A percentile compares a stretch with the other conserved stretches of the same genome.
Conservation (phyloP, 2,797 vertebrate species). For the Botia almorhae region DNA sequence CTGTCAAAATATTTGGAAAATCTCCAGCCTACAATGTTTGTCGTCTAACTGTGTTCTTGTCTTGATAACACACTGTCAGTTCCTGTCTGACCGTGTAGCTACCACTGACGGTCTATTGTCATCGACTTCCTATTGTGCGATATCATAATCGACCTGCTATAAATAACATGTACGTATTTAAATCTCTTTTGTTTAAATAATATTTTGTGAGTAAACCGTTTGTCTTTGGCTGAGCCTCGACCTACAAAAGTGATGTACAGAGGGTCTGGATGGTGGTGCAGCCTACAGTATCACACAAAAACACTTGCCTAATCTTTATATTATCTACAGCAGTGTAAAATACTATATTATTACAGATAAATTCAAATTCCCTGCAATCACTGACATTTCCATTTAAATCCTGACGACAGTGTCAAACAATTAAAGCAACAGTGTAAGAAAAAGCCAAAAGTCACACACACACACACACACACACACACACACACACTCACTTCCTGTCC, state of each 20-base stretch:
- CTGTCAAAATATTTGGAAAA: no score
- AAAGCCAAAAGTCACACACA: not conserved
- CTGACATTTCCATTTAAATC: not conserved
- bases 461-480: conserved; percentile 28
- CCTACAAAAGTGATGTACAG: not conserved
- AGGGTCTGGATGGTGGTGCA: no score
- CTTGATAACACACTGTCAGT: not conserved
- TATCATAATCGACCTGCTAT: no score
- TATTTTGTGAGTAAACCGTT: not conserved
- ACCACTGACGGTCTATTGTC: no score
- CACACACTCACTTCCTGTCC: conserved; percentile 22
- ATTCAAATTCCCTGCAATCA: not conserved
- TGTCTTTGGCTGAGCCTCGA: no score
- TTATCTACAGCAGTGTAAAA: not conserved
- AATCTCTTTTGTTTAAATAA: not conserved
- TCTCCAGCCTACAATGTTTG: not conserved
- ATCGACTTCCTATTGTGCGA: no score
- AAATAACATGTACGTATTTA: no score
- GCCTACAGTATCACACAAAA: not conserved
- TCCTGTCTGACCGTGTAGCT: not conserved
- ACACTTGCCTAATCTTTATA: not conserved
- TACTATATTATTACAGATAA: not conserved
- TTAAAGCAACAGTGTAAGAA: conserved; percentile 2
- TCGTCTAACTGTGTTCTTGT: not conserved
- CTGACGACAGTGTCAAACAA: conserved; percentile 6